Percentiles rank a stretch among this genome's conserved stretches.
phyloP scores from a whole-genome alignment of 2,888 invertebrate genomes.

The Eupithecia inturbata region DNA sequence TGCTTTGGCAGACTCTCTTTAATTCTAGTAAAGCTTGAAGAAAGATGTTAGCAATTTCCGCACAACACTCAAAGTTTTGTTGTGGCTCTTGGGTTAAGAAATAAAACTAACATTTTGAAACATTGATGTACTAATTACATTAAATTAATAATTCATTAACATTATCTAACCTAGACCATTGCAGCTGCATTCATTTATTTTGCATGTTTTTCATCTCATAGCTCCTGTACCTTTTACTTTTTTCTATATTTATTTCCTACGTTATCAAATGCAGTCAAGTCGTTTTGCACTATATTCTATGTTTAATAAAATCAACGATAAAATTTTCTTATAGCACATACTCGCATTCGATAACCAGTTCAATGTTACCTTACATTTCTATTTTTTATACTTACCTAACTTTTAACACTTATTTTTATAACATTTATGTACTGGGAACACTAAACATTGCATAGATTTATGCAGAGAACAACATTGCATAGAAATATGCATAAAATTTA shows the following conservation, averaged over 20 bases:
- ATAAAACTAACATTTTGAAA: slow-evolving; percentile 57
- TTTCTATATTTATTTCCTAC: slow-evolving; percentile 24
- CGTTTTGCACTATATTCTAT: background rate
- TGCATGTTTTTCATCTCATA: slow-evolving; percentile 58
- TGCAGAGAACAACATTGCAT: background rate
- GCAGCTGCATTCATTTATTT: slow-evolving; percentile 74
- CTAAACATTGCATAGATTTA: background rate
- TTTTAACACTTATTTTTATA: background rate
- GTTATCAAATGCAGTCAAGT: slow-evolving; percentile 7
- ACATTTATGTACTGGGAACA: background rate
- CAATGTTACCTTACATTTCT: slow-evolving; percentile 4
- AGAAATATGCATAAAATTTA: background rate
- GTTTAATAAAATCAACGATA: background rate
- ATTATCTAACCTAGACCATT: slow-evolving; percentile 65
- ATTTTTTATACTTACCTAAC: slow-evolving; percentile 5
- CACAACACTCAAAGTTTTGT: slow-evolving; percentile 74
- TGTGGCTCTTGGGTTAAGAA: slow-evolving; percentile 76
- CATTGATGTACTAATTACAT: slow-evolving; percentile 56
- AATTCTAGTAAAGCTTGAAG: slow-evolving; percentile 36
- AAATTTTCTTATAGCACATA: background rate
- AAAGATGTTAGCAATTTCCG: slow-evolving; percentile 64
- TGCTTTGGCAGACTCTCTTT: background rate
- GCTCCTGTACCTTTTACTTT: slow-evolving; percentile 41
- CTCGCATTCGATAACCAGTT: background rate
- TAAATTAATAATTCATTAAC: slow-evolving; percentile 60